A percentile compares a stretch with the other conserved stretches of the same genome.
Conservation (phyloP, 2,113 vertebrate genomes). For the Phalacrocorax carbo region DNA sequence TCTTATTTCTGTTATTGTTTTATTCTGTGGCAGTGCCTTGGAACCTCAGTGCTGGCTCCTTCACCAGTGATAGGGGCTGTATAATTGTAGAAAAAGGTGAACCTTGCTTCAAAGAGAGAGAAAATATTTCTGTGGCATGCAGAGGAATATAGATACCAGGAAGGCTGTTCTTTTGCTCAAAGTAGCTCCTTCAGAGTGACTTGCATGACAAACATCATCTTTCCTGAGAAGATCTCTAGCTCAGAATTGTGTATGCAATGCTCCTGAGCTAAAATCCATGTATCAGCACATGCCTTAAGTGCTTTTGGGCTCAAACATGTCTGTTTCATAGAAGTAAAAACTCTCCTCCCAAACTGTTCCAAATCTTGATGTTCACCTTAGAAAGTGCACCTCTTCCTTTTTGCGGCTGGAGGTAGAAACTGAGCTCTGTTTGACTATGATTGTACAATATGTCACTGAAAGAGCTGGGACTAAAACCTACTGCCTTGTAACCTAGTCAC, state of each 20-base stretch:
- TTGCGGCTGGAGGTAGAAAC: background rate
- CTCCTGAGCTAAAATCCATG: background rate
- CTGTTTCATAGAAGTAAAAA: background rate
- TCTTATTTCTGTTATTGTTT: background rate
- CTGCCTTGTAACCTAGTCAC: conserved; percentile 40
- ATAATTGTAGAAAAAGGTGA: background rate
- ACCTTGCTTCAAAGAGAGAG: background rate
- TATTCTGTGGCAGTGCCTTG: background rate
- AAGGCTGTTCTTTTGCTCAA: background rate
- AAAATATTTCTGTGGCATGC: background rate
- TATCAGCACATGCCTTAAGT: background rate
- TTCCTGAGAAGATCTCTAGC: background rate
- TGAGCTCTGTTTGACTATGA: background rate
- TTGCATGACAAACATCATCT: background rate
- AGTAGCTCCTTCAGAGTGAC: background rate
- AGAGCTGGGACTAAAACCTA: background rate
- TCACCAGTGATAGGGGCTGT: background rate
- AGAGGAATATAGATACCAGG: background rate
- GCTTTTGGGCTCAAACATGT: background rate
- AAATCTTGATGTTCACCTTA: background rate
- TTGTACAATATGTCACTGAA: rapidly evolving
- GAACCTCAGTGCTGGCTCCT: background rate
- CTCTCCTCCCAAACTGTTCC: background rate
- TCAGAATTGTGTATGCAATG: background rate
- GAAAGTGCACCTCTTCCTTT: background rate